phyloP scores from a whole-genome alignment of 2,797 vertebrate genomes.

The Huso huso region DNA sequence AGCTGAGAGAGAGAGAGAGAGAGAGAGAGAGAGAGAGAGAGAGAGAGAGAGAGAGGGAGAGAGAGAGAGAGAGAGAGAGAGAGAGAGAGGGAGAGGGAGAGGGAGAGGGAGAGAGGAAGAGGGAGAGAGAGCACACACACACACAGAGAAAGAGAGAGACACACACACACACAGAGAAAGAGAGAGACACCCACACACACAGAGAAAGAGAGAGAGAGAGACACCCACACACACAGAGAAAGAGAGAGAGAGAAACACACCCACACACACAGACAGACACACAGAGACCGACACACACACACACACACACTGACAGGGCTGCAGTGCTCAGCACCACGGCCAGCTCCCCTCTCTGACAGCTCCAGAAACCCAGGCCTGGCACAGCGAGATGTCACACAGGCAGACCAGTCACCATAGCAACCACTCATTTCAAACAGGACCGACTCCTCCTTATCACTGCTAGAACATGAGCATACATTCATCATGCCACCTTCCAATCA shows the following conservation, averaged over 20 bases:
- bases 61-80: background rate
- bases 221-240: conserved; percentile 7
- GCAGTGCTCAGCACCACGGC: conserved; percentile 33
- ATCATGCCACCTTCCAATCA: conserved; percentile 27
- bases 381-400: conserved; percentile 44
- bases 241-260: conserved; percentile 27
- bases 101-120: conserved; percentile 4
- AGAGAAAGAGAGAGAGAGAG: conserved; percentile 18
- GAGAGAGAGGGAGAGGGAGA: conserved; percentile 6
- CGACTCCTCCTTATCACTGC: too few species aligned
- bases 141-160: conserved; percentile 8
- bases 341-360: conserved; percentile 36
- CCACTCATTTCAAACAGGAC: conserved; percentile 33
- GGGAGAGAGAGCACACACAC: background rate
- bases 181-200: too few species aligned
- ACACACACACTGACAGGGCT: background rate
- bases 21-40: conserved; percentile 30
- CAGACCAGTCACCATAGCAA: conserved; percentile 35
- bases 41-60: conserved; percentile 18
- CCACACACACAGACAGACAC: conserved; percentile 4
- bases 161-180: too few species aligned
- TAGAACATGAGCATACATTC: conserved; percentile 37
- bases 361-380: conserved; percentile 26
- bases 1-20: conserved; percentile 31
- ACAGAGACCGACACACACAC: too few species aligned